Percentiles rank a stretch among this genome's conserved stretches.
phyloP scores from a whole-genome alignment of 2,888 invertebrate genomes.

The Chaitophorus viminalis region DNA sequence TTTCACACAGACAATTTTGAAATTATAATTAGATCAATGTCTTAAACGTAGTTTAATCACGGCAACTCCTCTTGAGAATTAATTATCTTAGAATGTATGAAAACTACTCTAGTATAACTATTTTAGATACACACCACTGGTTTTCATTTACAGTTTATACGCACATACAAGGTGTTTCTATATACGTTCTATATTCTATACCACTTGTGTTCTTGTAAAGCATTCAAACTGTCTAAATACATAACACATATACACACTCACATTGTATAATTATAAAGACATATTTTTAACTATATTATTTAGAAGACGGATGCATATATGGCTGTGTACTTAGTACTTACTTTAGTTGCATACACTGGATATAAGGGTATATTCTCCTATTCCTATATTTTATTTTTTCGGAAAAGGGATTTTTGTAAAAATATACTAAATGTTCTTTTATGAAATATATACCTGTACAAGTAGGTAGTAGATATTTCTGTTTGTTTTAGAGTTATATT shows the following conservation, averaged over 20 bases:
- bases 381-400: not conserved
- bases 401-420: not conserved
- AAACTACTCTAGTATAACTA: not conserved
- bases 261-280: not conserved
- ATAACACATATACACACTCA: not conserved
- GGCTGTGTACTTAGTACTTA: not conserved
- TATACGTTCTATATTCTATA: not conserved
- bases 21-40: not conserved
- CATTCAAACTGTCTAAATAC: not conserved
- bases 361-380: no score
- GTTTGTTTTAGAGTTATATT: not conserved
- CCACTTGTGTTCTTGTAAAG: not conserved
- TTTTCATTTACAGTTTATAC: not conserved
- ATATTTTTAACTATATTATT: not conserved
- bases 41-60: not conserved
- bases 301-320: not conserved
- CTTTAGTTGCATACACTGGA: not conserved
- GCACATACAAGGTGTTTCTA: not conserved
- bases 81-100: not conserved
- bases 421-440: not conserved
- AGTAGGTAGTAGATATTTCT: not conserved
- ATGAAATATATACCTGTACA: not conserved
- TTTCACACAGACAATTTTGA: not conserved
- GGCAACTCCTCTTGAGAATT: not conserved
- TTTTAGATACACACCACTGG: not conserved